phyloP scores from a whole-genome alignment of 1,140 invertebrate genomes.

The Anastatus disparis region DNA sequence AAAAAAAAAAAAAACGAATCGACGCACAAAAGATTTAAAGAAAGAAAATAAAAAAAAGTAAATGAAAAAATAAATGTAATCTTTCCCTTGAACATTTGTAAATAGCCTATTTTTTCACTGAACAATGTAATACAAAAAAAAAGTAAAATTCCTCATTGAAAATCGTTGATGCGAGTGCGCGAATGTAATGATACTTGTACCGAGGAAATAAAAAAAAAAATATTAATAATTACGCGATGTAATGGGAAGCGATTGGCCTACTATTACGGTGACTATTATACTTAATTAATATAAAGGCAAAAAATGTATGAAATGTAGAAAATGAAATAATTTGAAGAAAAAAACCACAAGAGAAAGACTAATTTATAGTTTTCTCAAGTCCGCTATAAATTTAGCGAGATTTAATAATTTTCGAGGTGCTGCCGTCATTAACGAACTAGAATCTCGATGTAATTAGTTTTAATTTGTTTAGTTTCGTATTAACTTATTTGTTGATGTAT shows the following conservation, averaged over 20 bases:
- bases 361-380: background rate
- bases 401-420: slow-evolving; percentile 11
- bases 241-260: slow-evolving; percentile 25
- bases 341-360: background rate
- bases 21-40: slow-evolving; percentile 60
- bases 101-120: slow-evolving; percentile 67
- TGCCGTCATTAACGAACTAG: slow-evolving; percentile 2
- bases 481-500: slow-evolving; percentile 11
- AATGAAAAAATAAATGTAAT: slow-evolving; percentile 24
- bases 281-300: slow-evolving; percentile 12
- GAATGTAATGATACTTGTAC: background rate
- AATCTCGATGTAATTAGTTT: slow-evolving; percentile 12
- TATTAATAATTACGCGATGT: background rate
- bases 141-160: slow-evolving; percentile 36
- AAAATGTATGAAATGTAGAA: background rate
- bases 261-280: slow-evolving; percentile 22
- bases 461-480: slow-evolving; percentile 2
- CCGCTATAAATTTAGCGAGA: background rate
- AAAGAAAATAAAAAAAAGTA: slow-evolving; percentile 1
- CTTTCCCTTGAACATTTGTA: slow-evolving; percentile 56
- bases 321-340: slow-evolving; percentile 1
- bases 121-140: slow-evolving; percentile 30
- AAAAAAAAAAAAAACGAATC: slow-evolving; percentile 47
- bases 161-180: slow-evolving; percentile 25
- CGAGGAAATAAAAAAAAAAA: background rate